Evolutionary conservation across 2,797 vertebrate genomes (phyloP).

Genomic region (Tragelaphus oryx): DNA sequence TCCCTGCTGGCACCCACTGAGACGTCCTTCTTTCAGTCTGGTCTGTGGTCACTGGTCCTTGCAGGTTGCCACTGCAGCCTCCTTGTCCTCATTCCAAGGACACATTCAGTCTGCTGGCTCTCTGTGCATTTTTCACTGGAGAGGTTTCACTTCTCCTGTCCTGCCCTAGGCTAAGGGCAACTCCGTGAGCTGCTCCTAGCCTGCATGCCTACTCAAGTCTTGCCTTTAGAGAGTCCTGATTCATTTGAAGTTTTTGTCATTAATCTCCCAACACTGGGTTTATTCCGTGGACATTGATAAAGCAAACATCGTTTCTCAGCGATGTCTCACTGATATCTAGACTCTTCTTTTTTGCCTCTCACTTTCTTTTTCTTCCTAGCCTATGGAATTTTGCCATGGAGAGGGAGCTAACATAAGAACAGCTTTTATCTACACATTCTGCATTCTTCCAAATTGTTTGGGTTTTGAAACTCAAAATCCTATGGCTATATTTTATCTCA

Average conservation of each 20-base stretch:
- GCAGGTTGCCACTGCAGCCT: background rate
- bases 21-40: conserved; percentile 19
- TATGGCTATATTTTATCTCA: background rate
- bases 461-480: background rate
- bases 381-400: background rate
- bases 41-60: conserved; percentile 56
- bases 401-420: background rate
- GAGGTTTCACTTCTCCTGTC: background rate
- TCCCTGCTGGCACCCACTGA: background rate
- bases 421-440: background rate
- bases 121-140: background rate
- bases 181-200: background rate
- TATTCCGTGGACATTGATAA: background rate
- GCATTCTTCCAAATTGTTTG: background rate
- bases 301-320: background rate
- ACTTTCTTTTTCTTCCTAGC: background rate
- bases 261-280: background rate
- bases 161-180: background rate
- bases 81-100: conserved; percentile 43
- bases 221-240: background rate
- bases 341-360: background rate
- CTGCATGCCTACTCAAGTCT: background rate
- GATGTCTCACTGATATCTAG: background rate
- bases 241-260: background rate
- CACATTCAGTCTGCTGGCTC: background rate